These are phyloP conservation scores for Muscidifurax raptorellus DNA, from an alignment of 1,140 invertebrate species.

Conservation along the genomic window DNA sequence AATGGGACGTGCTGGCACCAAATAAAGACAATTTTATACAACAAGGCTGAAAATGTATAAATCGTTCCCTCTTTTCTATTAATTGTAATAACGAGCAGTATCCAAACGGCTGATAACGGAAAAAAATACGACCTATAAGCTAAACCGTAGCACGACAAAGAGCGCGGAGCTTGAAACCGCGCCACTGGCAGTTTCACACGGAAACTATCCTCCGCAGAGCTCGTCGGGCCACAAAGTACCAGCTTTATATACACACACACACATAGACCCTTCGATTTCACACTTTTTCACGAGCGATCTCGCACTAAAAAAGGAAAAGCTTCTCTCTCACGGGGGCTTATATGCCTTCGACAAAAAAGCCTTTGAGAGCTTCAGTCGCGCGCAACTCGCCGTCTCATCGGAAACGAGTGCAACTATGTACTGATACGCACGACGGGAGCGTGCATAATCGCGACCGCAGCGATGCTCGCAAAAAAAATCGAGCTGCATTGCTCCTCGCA, in stretches of 20 bases:
- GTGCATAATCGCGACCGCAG: neutral
- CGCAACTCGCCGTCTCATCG: neutral
- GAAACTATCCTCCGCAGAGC: neutral
- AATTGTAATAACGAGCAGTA: too few relatives aligned
- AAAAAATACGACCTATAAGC: too few relatives aligned
- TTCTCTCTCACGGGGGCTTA: neutral
- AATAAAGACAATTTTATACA: too few relatives aligned
- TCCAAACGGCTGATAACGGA: too few relatives aligned
- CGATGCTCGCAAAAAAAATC: neutral
- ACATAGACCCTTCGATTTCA: neutral
- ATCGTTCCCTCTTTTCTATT: too few relatives aligned
- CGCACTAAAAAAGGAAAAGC: neutral
- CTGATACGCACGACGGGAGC: neutral
- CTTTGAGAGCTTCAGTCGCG: neutral
- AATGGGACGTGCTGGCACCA: too few relatives aligned
- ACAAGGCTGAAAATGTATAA: too few relatives aligned
- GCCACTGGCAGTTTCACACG: too few relatives aligned
- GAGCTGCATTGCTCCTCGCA: neutral
- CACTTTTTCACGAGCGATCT: neutral
- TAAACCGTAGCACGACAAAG: neutral
- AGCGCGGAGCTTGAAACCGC: too few relatives aligned
- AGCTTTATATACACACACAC: neutral
- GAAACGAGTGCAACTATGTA: slow-evolving; percentile 16
- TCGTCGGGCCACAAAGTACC: neutral
- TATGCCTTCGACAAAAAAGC: neutral